Percentiles rank a stretch among this genome's conserved stretches.
Conservation (phyloP, 2,888 invertebrate species). For the Perdita meconis region DNA sequence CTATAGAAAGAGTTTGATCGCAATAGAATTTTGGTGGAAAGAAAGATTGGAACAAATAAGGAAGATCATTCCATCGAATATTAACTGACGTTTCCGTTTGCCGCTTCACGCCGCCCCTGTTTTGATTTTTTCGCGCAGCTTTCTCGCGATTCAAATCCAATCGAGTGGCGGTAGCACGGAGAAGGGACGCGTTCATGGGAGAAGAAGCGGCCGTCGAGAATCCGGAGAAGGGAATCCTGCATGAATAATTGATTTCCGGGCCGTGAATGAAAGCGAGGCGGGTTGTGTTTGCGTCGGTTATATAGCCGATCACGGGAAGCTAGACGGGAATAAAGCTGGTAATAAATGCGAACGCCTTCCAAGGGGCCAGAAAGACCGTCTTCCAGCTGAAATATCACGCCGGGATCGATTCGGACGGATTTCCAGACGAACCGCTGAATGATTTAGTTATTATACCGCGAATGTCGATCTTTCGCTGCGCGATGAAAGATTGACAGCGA, state of each 20-base stretch:
- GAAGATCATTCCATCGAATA: background rate
- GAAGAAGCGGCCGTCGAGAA: slow-evolving; percentile 54
- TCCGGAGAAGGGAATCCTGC: slow-evolving; percentile 58
- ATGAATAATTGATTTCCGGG: slow-evolving; percentile 69
- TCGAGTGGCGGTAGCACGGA: slow-evolving; percentile 24
- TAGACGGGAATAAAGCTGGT: slow-evolving; percentile 62
- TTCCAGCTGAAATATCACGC: slow-evolving; percentile 68
- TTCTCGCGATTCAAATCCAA: slow-evolving; percentile 57
- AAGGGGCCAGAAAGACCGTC: slow-evolving; percentile 50
- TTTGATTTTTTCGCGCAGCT: slow-evolving; percentile 47
- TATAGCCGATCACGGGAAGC: slow-evolving; percentile 62
- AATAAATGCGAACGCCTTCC: slow-evolving; percentile 61
- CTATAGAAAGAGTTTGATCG: background rate
- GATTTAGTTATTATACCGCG: slow-evolving; percentile 40
- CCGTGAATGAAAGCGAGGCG: slow-evolving; percentile 69
- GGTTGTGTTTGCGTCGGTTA: slow-evolving; percentile 57
- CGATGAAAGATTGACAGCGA: slow-evolving; percentile 13
- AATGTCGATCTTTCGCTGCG: background rate
- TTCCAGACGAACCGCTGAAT: slow-evolving; percentile 46
- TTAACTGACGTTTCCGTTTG: background rate
- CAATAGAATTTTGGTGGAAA: background rate
- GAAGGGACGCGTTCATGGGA: slow-evolving; percentile 48
- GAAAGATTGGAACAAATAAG: background rate
- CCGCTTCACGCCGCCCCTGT: background rate
- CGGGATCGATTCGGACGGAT: slow-evolving; percentile 64